Evolutionary conservation across 2,888 invertebrate species (phyloP).

Genomic region (Dasypogon diadema): DNA sequence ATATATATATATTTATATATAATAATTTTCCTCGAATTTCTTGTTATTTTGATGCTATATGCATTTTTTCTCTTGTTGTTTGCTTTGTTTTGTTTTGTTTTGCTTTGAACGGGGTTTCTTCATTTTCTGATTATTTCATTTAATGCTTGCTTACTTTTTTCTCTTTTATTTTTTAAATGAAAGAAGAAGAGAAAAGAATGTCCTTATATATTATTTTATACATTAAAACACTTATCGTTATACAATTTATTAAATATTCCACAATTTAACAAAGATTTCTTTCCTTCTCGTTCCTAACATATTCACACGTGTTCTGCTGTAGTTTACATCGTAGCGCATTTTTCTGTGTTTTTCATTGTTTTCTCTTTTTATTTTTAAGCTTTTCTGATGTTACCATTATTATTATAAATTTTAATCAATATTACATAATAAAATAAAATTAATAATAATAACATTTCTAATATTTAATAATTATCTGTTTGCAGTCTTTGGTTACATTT

Average conservation of each 20-base stretch:
- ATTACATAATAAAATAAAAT: conserved; percentile 57
- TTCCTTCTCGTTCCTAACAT: conserved; percentile 19
- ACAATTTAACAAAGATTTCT: conserved; percentile 45
- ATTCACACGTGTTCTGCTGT: conserved; percentile 31
- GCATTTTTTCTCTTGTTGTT: conserved; percentile 19
- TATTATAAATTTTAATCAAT: conserved; percentile 50
- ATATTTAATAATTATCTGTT: conserved; percentile 70
- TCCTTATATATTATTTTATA: conserved; percentile 42
- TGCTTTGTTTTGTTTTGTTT: conserved; percentile 33
- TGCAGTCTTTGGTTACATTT: conserved; percentile 70
- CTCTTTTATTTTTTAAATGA: conserved; percentile 2
- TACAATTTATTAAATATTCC: conserved; percentile 41
- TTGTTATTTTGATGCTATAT: conserved; percentile 32
- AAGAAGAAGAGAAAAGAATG: conserved; percentile 44
- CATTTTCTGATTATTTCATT: conserved; percentile 32
- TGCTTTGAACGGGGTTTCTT: no score
- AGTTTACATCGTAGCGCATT: conserved; percentile 2
- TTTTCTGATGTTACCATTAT: conserved; percentile 46
- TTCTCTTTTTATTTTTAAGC: conserved; percentile 8
- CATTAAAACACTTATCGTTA: conserved; percentile 48
- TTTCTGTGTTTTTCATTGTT: conserved; percentile 7
- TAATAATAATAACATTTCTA: conserved; percentile 64
- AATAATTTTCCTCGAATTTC: conserved; percentile 27
- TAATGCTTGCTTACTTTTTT: neutral
- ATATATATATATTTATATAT: conserved; percentile 44